Conservation (phyloP, 2,113 vertebrate species). For the Camelus dromedarius region DNA sequence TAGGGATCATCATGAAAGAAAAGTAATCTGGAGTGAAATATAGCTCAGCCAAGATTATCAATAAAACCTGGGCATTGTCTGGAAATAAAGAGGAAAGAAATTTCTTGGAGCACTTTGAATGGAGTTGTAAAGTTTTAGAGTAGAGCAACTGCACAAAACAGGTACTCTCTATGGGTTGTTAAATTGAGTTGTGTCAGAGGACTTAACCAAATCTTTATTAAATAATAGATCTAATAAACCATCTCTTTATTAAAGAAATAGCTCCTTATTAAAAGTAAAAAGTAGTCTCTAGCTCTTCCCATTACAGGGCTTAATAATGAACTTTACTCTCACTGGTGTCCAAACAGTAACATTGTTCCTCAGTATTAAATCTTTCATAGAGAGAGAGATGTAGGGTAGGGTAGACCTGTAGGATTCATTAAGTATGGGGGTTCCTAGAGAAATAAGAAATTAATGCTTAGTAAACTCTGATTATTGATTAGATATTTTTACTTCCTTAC, state of each 20-base stretch:
- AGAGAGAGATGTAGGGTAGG: neutral
- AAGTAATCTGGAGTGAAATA: neutral
- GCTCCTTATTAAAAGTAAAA: neutral
- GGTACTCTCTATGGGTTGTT: neutral
- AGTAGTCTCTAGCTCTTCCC: neutral
- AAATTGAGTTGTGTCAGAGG: neutral
- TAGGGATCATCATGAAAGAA: neutral
- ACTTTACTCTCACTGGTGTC: neutral
- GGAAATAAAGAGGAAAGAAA: neutral
- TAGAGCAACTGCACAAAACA: neutral
- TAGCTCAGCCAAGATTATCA: neutral
- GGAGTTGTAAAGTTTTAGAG: neutral
- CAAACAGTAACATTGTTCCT: neutral
- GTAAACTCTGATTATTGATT: neutral
- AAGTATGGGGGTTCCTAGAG: no score
- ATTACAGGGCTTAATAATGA: neutral
- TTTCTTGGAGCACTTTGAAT: neutral
- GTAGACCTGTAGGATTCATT: fast-evolving
- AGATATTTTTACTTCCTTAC: neutral
- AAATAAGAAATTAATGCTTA: neutral
- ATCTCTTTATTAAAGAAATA: neutral
- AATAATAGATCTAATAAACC: neutral
- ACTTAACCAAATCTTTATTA: neutral
- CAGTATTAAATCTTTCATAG: neutral
- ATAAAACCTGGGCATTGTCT: neutral